These are phyloP conservation scores for Stichodactyla helianthus DNA, from an alignment of 64 coral and sea anemone species.

Conservation along the genomic window DNA sequence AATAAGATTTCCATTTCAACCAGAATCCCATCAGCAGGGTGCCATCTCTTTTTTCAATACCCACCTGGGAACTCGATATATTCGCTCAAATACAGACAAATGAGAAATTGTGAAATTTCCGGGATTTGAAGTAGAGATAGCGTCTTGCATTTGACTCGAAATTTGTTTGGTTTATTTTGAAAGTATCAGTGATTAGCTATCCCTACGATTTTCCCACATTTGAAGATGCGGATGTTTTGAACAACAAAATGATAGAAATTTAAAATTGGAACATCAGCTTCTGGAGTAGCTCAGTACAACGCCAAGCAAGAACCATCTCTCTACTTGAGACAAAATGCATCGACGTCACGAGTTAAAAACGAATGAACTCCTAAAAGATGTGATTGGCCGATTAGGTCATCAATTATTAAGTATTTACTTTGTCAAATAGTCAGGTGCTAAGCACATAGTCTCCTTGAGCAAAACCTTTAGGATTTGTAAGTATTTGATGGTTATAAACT, in stretches of 20 bases:
- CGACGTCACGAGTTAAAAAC: neutral
- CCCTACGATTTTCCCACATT: too few relatives aligned
- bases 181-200: neutral
- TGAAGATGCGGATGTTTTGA: neutral
- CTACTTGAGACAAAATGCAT: neutral
- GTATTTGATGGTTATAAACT: neutral
- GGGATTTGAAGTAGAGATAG: neutral
- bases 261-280: neutral
- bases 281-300: neutral
- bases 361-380: neutral
- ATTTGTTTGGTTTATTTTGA: neutral
- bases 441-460: neutral
- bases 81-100: neutral
- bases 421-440: conserved; percentile 6
- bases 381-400: conserved; percentile 4
- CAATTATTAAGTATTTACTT: conserved; percentile 12
- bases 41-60: neutral
- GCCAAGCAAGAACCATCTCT: neutral
- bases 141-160: neutral
- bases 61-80: neutral
- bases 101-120: conserved; percentile 16
- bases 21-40: neutral
- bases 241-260: neutral
- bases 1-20: neutral
- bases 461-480: neutral